A percentile compares a stretch with the other conserved stretches of the same genome.
Conservation (phyloP, 2,888 invertebrate species). For the Alitta virens region DNA sequence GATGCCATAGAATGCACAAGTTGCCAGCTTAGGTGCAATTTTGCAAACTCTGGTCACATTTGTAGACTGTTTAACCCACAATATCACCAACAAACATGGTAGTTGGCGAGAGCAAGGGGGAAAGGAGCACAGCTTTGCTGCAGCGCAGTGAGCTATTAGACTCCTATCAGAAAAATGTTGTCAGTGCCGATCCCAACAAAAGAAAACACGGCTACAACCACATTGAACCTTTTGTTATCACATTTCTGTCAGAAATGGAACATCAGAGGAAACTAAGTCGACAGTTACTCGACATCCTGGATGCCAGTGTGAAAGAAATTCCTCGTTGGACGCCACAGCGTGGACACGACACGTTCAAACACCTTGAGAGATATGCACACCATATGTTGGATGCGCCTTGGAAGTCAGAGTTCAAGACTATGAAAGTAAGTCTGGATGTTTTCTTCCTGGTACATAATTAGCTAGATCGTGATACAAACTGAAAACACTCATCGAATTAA, state of each 20-base stretch:
- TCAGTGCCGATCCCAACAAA: conserved; percentile 1
- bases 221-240: conserved; percentile 4
- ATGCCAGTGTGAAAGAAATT: conserved; percentile 2
- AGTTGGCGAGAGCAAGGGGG: neutral
- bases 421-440: conserved; percentile 13
- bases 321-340: conserved; percentile 11
- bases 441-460: no score
- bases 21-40: no score
- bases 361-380: conserved; percentile 14
- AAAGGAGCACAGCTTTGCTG: neutral
- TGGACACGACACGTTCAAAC: conserved; percentile 9
- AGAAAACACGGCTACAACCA: conserved; percentile 5
- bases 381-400: conserved; percentile 13
- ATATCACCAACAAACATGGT: no score
- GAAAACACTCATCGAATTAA: no score
- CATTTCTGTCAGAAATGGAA: conserved; percentile 10
- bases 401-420: conserved; percentile 17
- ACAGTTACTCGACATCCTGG: conserved; percentile 5
- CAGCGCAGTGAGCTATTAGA: conserved; percentile 7
- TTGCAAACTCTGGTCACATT: no score
- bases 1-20: no score
- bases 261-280: conserved; percentile 7
- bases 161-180: conserved; percentile 5
- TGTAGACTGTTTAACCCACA: no score
- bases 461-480: no score